phyloP scores from a whole-genome alignment of 1,140 invertebrate species.

The Drosophila varians region DNA sequence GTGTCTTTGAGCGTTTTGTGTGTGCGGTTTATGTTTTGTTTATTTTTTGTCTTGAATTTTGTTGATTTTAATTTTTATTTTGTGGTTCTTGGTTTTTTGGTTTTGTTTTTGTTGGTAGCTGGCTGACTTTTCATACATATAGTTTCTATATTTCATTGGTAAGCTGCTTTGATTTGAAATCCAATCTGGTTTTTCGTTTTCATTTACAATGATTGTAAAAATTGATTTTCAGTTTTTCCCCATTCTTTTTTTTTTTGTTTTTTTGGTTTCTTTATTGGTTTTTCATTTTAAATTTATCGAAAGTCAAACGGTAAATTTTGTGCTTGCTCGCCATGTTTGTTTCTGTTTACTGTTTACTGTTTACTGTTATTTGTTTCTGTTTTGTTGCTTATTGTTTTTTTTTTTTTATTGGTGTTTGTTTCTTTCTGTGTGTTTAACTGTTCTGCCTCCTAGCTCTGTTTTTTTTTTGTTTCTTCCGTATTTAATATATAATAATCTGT shows the following conservation, averaged over 20 bases:
- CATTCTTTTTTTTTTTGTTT: neutral
- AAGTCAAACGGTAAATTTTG: slow-evolving; percentile 51
- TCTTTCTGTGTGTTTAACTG: slow-evolving; percentile 35
- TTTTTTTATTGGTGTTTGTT: slow-evolving; percentile 46
- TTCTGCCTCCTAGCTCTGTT: slow-evolving; percentile 35
- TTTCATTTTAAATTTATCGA: slow-evolving; percentile 41
- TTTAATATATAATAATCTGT: slow-evolving; percentile 78
- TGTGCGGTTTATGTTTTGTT: slow-evolving; percentile 22
- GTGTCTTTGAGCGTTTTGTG: slow-evolving; percentile 15
- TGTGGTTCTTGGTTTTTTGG: neutral
- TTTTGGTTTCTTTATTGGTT: neutral
- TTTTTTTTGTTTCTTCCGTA: slow-evolving; percentile 51
- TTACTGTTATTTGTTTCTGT: slow-evolving; percentile 23
- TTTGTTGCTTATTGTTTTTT: slow-evolving; percentile 35
- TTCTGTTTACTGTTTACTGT: slow-evolving; percentile 24
- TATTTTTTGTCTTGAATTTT: slow-evolving; percentile 20
- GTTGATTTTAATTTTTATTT: slow-evolving; percentile 21
- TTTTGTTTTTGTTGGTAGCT: slow-evolving; percentile 27
- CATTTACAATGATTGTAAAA: slow-evolving; percentile 58
- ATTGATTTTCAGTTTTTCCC: slow-evolving; percentile 24
- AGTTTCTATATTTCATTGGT: slow-evolving; percentile 14
- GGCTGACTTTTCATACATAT: slow-evolving; percentile 32
- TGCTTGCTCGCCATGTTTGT: slow-evolving; percentile 43
- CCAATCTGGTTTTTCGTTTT: slow-evolving; percentile 42
- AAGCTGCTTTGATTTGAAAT: slow-evolving; percentile 50